Conservation (phyloP, 2,888 invertebrate species). For the Drosophila kokeensis region DNA sequence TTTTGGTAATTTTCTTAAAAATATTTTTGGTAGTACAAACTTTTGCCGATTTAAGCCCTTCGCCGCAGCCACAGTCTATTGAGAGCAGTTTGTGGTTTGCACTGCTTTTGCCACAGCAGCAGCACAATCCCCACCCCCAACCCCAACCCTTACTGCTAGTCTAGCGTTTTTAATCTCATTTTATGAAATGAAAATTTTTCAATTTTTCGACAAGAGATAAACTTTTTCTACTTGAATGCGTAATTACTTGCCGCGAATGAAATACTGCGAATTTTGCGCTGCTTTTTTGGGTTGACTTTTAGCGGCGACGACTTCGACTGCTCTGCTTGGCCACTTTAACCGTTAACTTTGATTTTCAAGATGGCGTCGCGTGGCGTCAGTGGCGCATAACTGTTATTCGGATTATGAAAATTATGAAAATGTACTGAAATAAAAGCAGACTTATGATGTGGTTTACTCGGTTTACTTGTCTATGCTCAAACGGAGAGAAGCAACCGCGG, state of each 20-base stretch:
- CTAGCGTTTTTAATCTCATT: constrained; percentile 76
- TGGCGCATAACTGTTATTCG: constrained; percentile 72
- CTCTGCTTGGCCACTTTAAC: constrained; percentile 57
- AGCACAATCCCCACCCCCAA: background rate
- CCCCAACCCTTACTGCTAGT: background rate
- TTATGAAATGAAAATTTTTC: constrained; percentile 81
- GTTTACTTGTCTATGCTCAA: constrained; percentile 46
- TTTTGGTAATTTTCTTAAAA: constrained; percentile 74
- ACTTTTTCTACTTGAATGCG: constrained; percentile 81
- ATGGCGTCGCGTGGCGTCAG: constrained; percentile 57
- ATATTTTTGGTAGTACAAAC: constrained; percentile 73
- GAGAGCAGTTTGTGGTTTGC: constrained; percentile 67
- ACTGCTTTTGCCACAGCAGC: constrained; percentile 43
- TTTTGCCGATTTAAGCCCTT: constrained; percentile 76
- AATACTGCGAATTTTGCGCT: constrained; percentile 63
- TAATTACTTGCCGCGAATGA: constrained; percentile 72
- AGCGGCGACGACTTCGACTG: constrained; percentile 20
- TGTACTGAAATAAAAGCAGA: constrained; percentile 61
- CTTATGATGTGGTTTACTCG: constrained; percentile 71
- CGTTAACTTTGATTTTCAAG: constrained; percentile 73
- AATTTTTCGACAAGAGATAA: constrained; percentile 80
- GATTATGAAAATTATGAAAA: constrained; percentile 77
- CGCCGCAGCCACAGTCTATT: constrained; percentile 42
- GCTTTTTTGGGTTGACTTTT: constrained; percentile 50
- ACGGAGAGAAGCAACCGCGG: background rate